Evolutionary conservation across 2,888 invertebrate species (phyloP).

Genomic region (Busseola fusca): DNA sequence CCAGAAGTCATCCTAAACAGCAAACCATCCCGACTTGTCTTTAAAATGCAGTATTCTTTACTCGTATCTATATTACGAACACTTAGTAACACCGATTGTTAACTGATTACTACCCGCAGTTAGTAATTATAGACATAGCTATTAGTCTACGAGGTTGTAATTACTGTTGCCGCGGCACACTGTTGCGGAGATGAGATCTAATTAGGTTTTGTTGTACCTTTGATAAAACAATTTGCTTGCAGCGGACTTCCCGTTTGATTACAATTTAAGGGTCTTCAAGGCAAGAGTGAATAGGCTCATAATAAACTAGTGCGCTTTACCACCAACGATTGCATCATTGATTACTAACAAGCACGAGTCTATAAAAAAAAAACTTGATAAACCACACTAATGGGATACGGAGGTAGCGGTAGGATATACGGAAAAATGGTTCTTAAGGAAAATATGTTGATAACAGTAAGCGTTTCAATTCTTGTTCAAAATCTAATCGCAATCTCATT

Average conservation of each 20-base stretch:
- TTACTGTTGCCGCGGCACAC: conserved; percentile 15
- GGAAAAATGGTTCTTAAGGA: neutral
- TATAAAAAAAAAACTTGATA: too few species aligned
- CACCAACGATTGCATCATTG: too few species aligned
- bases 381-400: neutral
- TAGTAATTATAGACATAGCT: conserved; percentile 33
- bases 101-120: conserved; percentile 19
- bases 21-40: neutral
- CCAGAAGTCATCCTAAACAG: neutral
- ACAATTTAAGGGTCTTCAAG: too few species aligned
- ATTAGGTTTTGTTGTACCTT: neutral
- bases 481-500: too few species aligned
- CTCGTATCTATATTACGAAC: conserved; percentile 24
- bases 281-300: too few species aligned
- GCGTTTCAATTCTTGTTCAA: too few species aligned
- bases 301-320: too few species aligned
- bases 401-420: neutral
- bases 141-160: conserved; percentile 28
- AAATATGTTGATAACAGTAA: neutral
- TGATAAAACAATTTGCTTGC: too few species aligned
- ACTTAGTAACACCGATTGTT: conserved; percentile 23
- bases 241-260: too few species aligned
- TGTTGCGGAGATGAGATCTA: conserved; percentile 32
- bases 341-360: too few species aligned
- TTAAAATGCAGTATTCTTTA: conserved; percentile 4